Conservation (phyloP, 2,888 invertebrate species). For the Zaprionus obscuricornis region DNA sequence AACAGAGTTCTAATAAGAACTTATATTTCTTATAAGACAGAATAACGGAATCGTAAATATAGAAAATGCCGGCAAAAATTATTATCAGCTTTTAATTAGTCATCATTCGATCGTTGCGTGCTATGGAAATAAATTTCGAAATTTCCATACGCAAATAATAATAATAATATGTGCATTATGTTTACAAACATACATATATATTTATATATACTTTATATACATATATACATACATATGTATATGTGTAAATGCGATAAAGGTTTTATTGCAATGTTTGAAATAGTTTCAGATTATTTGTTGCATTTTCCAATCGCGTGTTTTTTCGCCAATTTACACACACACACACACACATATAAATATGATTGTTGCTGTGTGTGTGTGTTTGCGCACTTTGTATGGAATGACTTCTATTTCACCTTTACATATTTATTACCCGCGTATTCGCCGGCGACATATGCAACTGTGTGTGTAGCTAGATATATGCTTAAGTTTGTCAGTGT, state of each 20-base stretch:
- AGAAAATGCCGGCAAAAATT: constrained; percentile 13
- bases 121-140: constrained; percentile 21
- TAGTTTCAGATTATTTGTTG: constrained; percentile 51
- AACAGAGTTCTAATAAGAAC: too few relatives aligned
- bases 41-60: neutral
- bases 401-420: constrained; percentile 77
- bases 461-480: constrained; percentile 10
- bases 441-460: constrained; percentile 23
- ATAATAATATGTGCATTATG: constrained; percentile 10
- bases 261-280: constrained; percentile 26
- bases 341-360: too few relatives aligned
- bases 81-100: constrained; percentile 23
- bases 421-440: constrained; percentile 55
- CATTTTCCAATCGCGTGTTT: constrained; percentile 57
- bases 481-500: neutral
- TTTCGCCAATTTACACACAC: constrained; percentile 1
- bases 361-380: constrained; percentile 17
- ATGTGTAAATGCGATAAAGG: constrained; percentile 32
- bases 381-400: constrained; percentile 41
- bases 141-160: neutral
- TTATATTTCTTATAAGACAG: neutral
- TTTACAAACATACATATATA: constrained; percentile 3
- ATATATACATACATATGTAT: neutral
- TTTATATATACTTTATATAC: neutral
- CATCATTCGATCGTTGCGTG: constrained; percentile 10